These are phyloP conservation scores for Argopecten irradians DNA, from an alignment of 1,140 invertebrate genomes.

Conservation along the genomic window DNA sequence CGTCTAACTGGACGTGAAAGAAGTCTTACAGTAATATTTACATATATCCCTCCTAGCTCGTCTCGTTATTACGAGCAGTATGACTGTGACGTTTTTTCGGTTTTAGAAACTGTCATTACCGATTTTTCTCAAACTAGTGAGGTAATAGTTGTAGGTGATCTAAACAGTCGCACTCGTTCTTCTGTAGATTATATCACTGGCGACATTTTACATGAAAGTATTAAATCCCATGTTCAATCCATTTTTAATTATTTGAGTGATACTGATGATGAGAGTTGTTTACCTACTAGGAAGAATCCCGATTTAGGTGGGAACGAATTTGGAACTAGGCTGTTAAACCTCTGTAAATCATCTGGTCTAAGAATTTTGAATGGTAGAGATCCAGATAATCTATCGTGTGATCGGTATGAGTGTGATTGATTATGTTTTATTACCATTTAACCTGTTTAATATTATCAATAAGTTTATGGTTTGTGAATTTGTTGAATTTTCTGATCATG, in stretches of 20 bases:
- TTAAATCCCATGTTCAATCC: not conserved
- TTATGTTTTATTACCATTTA: not conserved
- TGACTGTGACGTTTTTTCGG: not conserved
- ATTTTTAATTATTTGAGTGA: not conserved
- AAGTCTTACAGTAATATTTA: not conserved
- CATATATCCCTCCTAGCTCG: not conserved
- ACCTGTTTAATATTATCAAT: not conserved
- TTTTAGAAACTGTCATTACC: not conserved
- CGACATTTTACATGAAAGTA: not conserved
- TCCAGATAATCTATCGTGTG: not conserved
- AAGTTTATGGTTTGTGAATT: slow-evolving; percentile 25
- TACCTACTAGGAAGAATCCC: not conserved
- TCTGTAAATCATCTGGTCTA: not conserved
- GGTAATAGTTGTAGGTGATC: not conserved
- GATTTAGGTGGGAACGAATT: not conserved
- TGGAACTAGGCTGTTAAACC: not conserved
- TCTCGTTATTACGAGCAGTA: not conserved
- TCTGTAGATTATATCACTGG: not conserved
- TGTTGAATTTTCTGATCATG: slow-evolving; percentile 25
- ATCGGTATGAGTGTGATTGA: slow-evolving; percentile 30
- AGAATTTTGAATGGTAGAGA: not conserved
- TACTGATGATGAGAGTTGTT: not conserved
- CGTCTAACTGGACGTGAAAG: not conserved
- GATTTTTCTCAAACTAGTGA: not conserved
- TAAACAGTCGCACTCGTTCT: not conserved